Base-by-base conservation (phyloP, 2,888 invertebrate species). In the Craniophora ligustri region DNA sequence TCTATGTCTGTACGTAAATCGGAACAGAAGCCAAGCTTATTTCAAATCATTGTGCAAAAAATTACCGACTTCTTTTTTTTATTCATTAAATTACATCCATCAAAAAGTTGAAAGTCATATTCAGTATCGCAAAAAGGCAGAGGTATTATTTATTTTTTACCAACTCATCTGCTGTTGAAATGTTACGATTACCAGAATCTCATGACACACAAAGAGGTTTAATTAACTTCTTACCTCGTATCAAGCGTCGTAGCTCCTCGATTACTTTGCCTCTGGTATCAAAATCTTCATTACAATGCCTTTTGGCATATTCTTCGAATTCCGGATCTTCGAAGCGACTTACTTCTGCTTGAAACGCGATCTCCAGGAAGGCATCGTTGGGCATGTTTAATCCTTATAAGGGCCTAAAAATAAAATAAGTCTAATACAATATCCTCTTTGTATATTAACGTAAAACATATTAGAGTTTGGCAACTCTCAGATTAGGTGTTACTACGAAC, bases 321-420 rank as follows among this genome's bases (percentile, higher is more conserved):
- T 93, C 92, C 0, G 85, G 63, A 59, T 93, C 92, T 59, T 92
- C 92, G 53, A 82, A 92, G 3, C 92, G 77, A 71, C 89, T 92
- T 13, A 92, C 64, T 67, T 93, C 92, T 1, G 92, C 92, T 79
- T 88, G 86, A 55, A 86, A 91, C 3, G 90, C 92, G 45, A 93
- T 90, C 46, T 92, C 88, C 7, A 91, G 61, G 67, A 93, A 93
- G 45, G n/a, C n/a, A n/a, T n/a, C n/a, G n/a, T n/a, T n/a, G n/a
- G 89, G 76, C 89, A 90, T 91, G 8, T 26, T 61, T n/a, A 6
- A 15, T 21, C 5, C 3, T 30, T 36, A 30, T 19, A 1, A 13
- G 10, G 8, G 8, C 11, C 44, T 51, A 26, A 26, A 39, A 39
- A 44, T 16, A 31, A 31, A 13, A 11, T 10, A 14, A 31, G 14